Evolutionary conservation across 2,113 vertebrate genomes (phyloP).

Genomic region (Galemys pyrenaicus): DNA sequence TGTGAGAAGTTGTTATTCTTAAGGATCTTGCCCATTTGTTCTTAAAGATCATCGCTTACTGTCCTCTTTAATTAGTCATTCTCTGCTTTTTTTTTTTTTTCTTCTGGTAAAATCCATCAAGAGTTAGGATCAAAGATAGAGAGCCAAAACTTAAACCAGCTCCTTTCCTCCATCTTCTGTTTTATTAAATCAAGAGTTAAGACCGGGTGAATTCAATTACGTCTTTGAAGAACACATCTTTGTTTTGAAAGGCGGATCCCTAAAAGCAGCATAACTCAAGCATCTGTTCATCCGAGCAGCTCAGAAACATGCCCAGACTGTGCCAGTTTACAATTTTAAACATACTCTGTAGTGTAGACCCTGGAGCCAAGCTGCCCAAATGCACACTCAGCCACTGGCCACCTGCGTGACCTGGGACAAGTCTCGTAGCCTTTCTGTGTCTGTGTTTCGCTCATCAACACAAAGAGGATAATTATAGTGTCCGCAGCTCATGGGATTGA

Average conservation of each 20-base stretch:
- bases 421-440: background rate
- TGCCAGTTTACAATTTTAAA: slow-evolving; percentile 54
- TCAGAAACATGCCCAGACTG: slow-evolving; percentile 20
- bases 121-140: slow-evolving; percentile 68
- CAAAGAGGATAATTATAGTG: slow-evolving; percentile 1
- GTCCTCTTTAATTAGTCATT: slow-evolving; percentile 19
- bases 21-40: slow-evolving; percentile 1
- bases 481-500: background rate
- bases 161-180: slow-evolving; percentile 50
- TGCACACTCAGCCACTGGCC: background rate
- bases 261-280: slow-evolving; percentile 27
- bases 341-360: background rate
- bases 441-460: background rate
- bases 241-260: slow-evolving; percentile 64
- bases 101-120: slow-evolving; percentile 59
- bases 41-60: background rate
- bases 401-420: background rate
- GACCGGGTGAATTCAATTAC: slow-evolving; percentile 59
- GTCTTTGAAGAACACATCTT: slow-evolving; percentile 62
- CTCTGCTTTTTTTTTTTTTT: background rate
- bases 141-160: slow-evolving; percentile 57
- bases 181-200: slow-evolving; percentile 75
- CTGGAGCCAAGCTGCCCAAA: background rate
- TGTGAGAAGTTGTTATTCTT: slow-evolving; percentile 39
- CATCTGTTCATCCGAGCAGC: slow-evolving; percentile 63